phyloP scores from a whole-genome alignment of 2,888 invertebrate genomes.

The Norana najaformis region DNA sequence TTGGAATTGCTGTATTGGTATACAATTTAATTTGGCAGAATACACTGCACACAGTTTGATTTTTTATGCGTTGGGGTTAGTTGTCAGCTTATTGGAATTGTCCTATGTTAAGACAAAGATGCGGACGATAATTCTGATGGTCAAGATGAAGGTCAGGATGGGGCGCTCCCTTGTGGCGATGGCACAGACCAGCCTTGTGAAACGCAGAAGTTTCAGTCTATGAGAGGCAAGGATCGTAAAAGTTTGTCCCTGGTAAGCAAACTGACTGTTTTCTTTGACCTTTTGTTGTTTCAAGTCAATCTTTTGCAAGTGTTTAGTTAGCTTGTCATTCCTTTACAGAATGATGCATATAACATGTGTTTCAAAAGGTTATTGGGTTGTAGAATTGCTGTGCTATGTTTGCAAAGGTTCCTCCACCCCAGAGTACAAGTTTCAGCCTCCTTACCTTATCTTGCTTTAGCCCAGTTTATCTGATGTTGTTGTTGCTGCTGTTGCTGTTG shows the following conservation, averaged over 20 bases:
- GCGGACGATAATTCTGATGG: neutral
- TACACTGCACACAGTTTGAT: too few species aligned
- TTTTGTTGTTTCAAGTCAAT: slow-evolving; percentile 7
- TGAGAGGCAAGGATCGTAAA: slow-evolving; percentile 53
- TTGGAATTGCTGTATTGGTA: too few species aligned
- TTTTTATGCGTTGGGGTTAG: neutral
- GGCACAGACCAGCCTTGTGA: slow-evolving; percentile 26
- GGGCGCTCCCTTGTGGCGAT: neutral
- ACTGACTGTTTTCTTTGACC: neutral
- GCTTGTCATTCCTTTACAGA: neutral
- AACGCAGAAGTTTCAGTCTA: slow-evolving; percentile 50
- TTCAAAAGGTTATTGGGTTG: neutral
- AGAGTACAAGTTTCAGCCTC: neutral
- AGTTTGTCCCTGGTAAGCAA: slow-evolving; percentile 61
- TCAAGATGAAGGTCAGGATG: slow-evolving; percentile 29
- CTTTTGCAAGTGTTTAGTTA: neutral
- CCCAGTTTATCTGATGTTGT: neutral
- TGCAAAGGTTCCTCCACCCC: neutral
- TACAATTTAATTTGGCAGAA: too few species aligned
- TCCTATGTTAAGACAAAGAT: slow-evolving; percentile 5
- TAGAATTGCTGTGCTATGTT: neutral
- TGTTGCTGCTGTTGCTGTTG: too few species aligned
- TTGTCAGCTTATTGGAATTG: neutral
- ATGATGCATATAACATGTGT: neutral
- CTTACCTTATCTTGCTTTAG: neutral